Base-by-base conservation (phyloP, 1,140 invertebrate species). In the Polypedilum pembai region DNA sequence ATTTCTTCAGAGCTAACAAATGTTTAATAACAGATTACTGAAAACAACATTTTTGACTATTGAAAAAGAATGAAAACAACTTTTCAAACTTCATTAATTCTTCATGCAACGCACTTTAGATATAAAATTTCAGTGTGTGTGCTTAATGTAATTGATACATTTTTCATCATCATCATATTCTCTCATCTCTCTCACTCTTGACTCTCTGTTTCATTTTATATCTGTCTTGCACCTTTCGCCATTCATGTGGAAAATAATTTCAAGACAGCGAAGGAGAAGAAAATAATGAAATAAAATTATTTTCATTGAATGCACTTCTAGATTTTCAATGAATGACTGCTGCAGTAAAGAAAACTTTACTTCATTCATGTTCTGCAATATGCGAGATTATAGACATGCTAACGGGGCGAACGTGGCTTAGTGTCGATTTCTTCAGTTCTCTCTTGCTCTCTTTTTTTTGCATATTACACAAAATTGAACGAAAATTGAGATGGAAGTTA, bases 261-360 rank as follows among this genome's bases (percentile, higher is more conserved):
- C n/a, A n/a, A n/a, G 12, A 56, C n/a, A 56, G 12, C 45, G 45
- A 56, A n/a, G 15, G 12, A 33, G 24, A 56, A n/a, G 4, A n/a
- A 15, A 56, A 56, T 56, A 15, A 56, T n/a, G n/a, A 56, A 45
- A 45, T 4, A 45, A 56, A 56, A 56, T 56, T 56, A 56, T 56
- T 56, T 56, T 56, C 45, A 56, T n/a, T 56, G 45, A 56, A 56
- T 56, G 45, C 45, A 56, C 45, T 56, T 56, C 45, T 56, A 12
- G 12, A 56, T 56, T n/a, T 56, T 56, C 12, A 56, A 56, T 56
- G 45, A 56, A 56, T n/a, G 45, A 56, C 45, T 56, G 45, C 45
- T 33, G 24, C 24, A 33, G 24, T 5, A 33, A 33, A 33, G 1
- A 33, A 56, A 12, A 15, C 12, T 56, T 56, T 33, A 33, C 24